Conservation (phyloP, 1,140 invertebrate genomes). For the Aplysia californica region DNA sequence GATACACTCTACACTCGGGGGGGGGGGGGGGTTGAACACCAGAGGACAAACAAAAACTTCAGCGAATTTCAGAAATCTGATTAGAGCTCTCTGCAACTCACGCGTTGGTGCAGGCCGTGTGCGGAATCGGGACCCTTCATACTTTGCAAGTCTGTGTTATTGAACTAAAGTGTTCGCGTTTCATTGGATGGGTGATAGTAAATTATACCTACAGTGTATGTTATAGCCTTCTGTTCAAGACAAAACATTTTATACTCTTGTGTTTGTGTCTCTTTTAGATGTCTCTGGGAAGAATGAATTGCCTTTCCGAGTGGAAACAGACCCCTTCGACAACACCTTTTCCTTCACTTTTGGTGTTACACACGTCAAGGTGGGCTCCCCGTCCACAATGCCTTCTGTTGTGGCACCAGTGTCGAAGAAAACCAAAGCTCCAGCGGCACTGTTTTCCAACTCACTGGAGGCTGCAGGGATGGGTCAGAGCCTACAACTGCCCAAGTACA, state of each 20-base stretch:
- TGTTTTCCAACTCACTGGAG: not conserved
- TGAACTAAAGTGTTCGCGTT: too few relatives aligned
- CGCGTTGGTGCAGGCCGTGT: too few relatives aligned
- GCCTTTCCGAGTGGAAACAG: slow-evolving; percentile 43
- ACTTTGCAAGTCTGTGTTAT: too few relatives aligned
- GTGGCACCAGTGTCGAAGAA: not conserved
- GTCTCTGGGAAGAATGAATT: slow-evolving; percentile 45
- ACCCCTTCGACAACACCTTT: slow-evolving; percentile 37
- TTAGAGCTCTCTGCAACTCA: not conserved
- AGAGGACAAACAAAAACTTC: not conserved
- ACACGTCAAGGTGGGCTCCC: slow-evolving; percentile 10
- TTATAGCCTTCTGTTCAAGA: too few relatives aligned
- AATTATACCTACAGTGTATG: too few relatives aligned
- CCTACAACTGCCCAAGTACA: slow-evolving; percentile 10
- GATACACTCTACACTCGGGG: too few relatives aligned
- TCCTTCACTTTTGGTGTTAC: slow-evolving; percentile 41
- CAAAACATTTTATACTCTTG: too few relatives aligned
- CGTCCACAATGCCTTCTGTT: not conserved
- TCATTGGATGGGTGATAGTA: too few relatives aligned
- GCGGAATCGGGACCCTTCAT: too few relatives aligned
- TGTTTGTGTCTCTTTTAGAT: too few relatives aligned
- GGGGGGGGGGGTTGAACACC: not conserved
- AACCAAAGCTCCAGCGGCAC: not conserved
- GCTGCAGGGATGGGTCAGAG: not conserved
- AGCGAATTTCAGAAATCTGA: not conserved